A percentile compares a stretch with the other conserved stretches of the same genome.
Evolutionary conservation across 1,140 invertebrate species (phyloP).

Genomic region (Ceratosolen fusciceps): DNA sequence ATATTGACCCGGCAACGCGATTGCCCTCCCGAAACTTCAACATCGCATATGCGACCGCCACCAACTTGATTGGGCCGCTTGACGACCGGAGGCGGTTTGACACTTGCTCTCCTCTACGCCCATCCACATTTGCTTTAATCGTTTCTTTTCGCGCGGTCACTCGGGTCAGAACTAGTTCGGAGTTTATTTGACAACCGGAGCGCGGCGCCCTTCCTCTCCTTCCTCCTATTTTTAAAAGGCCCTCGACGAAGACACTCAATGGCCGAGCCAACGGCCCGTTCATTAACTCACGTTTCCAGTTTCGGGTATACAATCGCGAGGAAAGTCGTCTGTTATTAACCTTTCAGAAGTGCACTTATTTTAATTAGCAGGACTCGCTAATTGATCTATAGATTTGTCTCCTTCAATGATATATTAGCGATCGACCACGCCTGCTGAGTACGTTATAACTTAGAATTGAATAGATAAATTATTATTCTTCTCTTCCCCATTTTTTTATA

Average conservation of each 20-base stretch:
- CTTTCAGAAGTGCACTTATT: background rate
- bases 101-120: background rate
- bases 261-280: background rate
- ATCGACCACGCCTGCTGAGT: background rate
- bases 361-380: background rate
- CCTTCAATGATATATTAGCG: background rate
- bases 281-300: background rate
- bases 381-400: background rate
- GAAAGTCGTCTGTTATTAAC: background rate
- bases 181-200: background rate
- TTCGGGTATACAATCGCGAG: background rate
- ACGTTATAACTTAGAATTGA: too few relatives aligned
- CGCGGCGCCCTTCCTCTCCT: background rate
- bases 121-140: background rate
- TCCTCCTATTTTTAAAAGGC: background rate
- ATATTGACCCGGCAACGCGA: slow-evolving; percentile 40
- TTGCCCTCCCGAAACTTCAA: slow-evolving; percentile 2
- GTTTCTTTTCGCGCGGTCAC: background rate
- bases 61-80: slow-evolving; percentile 10
- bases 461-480: too few relatives aligned
- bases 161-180: background rate
- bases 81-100: slow-evolving; percentile 25
- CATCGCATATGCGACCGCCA: slow-evolving; percentile 22
- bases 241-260: background rate
- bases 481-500: background rate